Base-by-base conservation (phyloP, 2,888 invertebrate species). In the Macaria liturata region DNA sequence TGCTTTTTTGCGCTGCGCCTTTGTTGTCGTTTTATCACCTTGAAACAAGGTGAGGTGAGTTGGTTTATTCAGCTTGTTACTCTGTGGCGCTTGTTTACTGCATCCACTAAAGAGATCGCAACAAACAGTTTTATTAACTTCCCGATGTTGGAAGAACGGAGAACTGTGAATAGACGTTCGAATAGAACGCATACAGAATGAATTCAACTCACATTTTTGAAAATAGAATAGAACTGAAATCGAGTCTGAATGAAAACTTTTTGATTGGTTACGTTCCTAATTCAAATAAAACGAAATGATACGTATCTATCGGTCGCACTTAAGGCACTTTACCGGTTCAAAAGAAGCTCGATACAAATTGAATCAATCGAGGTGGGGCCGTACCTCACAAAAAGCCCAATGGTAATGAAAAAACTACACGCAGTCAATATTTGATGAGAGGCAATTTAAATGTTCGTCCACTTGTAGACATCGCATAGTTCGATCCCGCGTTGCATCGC, bases 381-480 rank as follows among this genome's bases (percentile, higher is more conserved):
- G 71, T 74, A 74, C 74, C 79, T 75, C 79, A 83, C 84, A 87
- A 88, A 90, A 90, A 83, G 77, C 75, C 75, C 80, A 78, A 80
- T 83, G 86, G 80, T 89, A 89, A 88, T 90, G 87, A 88, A 91
- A 90, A 90, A 89, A 89, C 88, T 88, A 90, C 88, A 89, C 78
- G 84, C 85, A 86, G 86, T 88, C 90, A 91, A 91, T 91, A 90
- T 90, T 89, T 91, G 91, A 91, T 91, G 90, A 90, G 90, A 85
- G 88, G 88, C 91, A 91, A 91, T 91, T 91, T 90, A 88, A 89
- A 89, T 88, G 90, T 86, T 88, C 88, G 85, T 84, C 86, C 91
- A 89, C 91, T 91, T 91, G 91, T 91, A 91, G 91, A 91, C 90
- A 90, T 88, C 87, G 89, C 80, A 88, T 89, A 90, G 91, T 91